Evolutionary conservation across 2,888 invertebrate species (phyloP), one percentile per base, ranked within the genome.

Genomic region (Spilosoma lubricipeda): DNA sequence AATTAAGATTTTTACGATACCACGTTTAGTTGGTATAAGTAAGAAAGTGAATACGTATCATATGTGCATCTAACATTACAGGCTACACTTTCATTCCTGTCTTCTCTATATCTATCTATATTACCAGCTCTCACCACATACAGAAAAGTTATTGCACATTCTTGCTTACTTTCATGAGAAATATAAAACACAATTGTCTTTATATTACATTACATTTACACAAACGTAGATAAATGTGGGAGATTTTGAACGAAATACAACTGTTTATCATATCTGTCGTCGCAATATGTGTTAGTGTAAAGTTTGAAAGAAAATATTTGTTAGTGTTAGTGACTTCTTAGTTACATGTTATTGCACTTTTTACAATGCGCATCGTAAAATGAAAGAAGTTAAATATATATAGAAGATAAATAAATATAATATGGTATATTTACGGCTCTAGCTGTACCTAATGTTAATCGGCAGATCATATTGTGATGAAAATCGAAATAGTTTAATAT

Each of bases 51-150:
- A 66, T 72, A 33, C 39, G 30, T 64, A 78, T 73, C 65, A 71
- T 63, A 67, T 45, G 69, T 56, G 20, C 71, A 67, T 80, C 76
- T 81, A 71, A 80, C 27, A n/a, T 85, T 75, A 79, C 77, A 67
- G 36, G 68, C 36, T 48, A 64, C 81, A 81, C 82, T 78, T 76
- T 69, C 75, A 78, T 77, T 69, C 74, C 73, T 77, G 70, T 74
- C 77, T 65, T 59, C 79, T 81, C 70, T 82, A 76, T 84, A 74
- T 80, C 80, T 87, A 83, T 74, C 90, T 85, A 88, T 86, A 87
- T 92, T 91, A 87, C 91, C 86, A 87, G 86, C 90, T 88, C 89
- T 89, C 87, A 81, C 78, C 77, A 77, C 74, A 84, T 82, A 74
- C 78, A 84, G 87, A 85, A 86, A 89, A 90, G 85, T 88, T 86